Conservation (phyloP, 2,113 vertebrate genomes). For the Eubucco bourcierii region DNA sequence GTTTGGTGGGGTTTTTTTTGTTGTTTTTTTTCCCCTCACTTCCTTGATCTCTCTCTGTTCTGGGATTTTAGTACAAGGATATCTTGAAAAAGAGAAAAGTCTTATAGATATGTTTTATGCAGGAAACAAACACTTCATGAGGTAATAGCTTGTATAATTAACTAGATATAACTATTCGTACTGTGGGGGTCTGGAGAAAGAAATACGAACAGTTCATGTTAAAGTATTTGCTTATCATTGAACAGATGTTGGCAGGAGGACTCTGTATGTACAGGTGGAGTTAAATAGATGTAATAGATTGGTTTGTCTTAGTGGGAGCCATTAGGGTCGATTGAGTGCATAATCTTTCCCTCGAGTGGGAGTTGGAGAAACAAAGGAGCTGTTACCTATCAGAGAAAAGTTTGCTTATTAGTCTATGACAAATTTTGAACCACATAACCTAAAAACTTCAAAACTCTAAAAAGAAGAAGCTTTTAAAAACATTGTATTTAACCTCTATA, state of each 20-base stretch:
- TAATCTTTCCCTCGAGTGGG: neutral
- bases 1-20: neutral
- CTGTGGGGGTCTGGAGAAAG: neutral
- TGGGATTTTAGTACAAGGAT: neutral
- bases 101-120: neutral
- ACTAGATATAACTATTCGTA: neutral
- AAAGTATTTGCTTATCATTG: neutral
- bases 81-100: neutral
- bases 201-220: neutral
- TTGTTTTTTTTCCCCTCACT: neutral
- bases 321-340: neutral
- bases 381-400: neutral
- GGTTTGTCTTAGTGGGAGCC: constrained; percentile 5
- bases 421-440: neutral
- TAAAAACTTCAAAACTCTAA: neutral
- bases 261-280: neutral
- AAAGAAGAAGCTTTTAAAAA: neutral
- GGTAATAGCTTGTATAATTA: neutral
- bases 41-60: neutral
- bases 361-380: neutral
- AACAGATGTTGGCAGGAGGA: neutral
- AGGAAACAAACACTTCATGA: neutral
- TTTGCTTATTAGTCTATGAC: neutral
- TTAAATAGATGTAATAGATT: neutral
- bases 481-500: neutral